Percentiles rank a stretch among this genome's conserved stretches.
These are phyloP conservation scores for Ennomos erosarius DNA, from an alignment of 2,888 invertebrate genomes.

Conservation along the genomic window DNA sequence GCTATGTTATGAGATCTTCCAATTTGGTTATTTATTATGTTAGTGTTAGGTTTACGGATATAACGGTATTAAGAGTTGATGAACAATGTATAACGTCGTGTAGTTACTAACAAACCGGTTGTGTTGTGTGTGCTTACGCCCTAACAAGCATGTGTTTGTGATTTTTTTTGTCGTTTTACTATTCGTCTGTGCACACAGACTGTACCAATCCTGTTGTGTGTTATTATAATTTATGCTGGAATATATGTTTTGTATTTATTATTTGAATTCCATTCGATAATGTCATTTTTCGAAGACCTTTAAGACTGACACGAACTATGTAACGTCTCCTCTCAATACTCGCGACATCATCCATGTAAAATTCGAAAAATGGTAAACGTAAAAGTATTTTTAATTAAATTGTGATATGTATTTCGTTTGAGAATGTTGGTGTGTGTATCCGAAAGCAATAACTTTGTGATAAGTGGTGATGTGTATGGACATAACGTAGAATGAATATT, in stretches of 20 bases:
- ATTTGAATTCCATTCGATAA: slow-evolving; percentile 59
- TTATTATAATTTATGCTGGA: slow-evolving; percentile 83
- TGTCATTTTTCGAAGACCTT: slow-evolving; percentile 58
- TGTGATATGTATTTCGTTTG: slow-evolving; percentile 78
- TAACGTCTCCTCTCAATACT: slow-evolving; percentile 57
- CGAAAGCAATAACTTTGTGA: slow-evolving; percentile 83
- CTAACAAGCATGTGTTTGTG: slow-evolving; percentile 84
- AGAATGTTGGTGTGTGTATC: slow-evolving; percentile 74
- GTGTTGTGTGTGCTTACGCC: slow-evolving; percentile 83
- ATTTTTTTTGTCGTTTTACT: slow-evolving; percentile 58
- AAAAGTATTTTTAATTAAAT: slow-evolving; percentile 72
- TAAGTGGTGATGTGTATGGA: slow-evolving; percentile 69
- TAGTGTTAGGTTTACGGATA: slow-evolving; percentile 65
- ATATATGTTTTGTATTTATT: slow-evolving; percentile 64
- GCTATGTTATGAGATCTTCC: slow-evolving; percentile 72
- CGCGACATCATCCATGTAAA: slow-evolving; percentile 54
- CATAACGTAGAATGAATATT: slow-evolving; percentile 67
- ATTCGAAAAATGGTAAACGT: slow-evolving; percentile 54
- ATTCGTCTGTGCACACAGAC: slow-evolving; percentile 44
- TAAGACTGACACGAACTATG: slow-evolving; percentile 71
- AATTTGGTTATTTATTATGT: slow-evolving; percentile 79
- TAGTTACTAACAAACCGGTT: slow-evolving; percentile 83
- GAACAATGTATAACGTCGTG: slow-evolving; percentile 77
- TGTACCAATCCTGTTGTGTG: slow-evolving; percentile 63
- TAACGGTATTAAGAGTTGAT: slow-evolving; percentile 72